These are phyloP conservation scores for Pseudomyrmex cubaensis DNA, from an alignment of 1,140 invertebrate genomes.

Conservation along the genomic window DNA sequence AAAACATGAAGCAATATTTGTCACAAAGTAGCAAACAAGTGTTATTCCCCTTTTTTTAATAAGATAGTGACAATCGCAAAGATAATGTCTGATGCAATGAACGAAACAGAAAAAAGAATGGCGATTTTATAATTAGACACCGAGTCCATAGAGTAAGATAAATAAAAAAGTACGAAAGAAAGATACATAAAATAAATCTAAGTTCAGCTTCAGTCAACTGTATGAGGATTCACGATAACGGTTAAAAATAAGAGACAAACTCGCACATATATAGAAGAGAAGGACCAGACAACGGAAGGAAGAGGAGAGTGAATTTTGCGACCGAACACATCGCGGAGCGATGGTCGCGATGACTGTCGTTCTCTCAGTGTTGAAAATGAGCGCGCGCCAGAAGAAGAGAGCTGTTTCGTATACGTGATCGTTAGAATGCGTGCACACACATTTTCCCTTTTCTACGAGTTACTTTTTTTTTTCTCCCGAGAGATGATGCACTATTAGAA, in stretches of 20 bases:
- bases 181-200: too few species aligned
- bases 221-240: too few species aligned
- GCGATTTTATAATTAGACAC: neutral
- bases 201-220: neutral
- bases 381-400: neutral
- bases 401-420: constrained; percentile 32
- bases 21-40: constrained; percentile 25
- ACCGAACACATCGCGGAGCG: constrained; percentile 11
- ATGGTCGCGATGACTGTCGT: constrained; percentile 26
- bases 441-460: neutral
- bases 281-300: constrained; percentile 3
- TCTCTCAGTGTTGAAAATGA: constrained; percentile 25
- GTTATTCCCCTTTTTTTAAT: constrained; percentile 14
- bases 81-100: constrained; percentile 26
- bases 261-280: neutral
- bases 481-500: constrained; percentile 9
- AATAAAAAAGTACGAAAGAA: neutral
- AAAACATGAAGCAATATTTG: constrained; percentile 30
- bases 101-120: constrained; percentile 6
- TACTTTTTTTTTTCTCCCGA: neutral
- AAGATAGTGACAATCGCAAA: constrained; percentile 17
- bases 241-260: too few species aligned
- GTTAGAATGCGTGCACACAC: neutral
- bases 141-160: neutral
- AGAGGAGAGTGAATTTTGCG: constrained; percentile 7